These are phyloP conservation scores for Darevskia mixta DNA, from an alignment of 2,797 vertebrate genomes.

Conservation along the genomic window DNA sequence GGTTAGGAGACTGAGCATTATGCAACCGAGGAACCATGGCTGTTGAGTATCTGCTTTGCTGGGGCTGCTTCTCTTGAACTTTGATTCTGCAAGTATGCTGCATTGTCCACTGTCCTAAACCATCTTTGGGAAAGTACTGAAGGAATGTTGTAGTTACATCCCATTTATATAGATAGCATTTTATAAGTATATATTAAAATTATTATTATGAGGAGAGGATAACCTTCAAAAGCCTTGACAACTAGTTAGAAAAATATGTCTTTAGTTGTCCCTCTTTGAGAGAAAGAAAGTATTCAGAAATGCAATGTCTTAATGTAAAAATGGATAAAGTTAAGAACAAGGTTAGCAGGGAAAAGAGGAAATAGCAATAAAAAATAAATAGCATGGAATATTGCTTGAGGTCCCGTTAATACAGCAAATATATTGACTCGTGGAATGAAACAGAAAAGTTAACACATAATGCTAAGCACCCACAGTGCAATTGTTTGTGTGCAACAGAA, in stretches of 20 bases:
- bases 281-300: conserved; percentile 20
- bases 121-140: not conserved
- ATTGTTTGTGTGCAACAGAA: conserved; percentile 64
- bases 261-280: conserved; percentile 25
- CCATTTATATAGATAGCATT: not conserved
- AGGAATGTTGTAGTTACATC: not conserved
- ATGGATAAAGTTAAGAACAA: conserved; percentile 37
- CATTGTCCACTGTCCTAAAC: not conserved
- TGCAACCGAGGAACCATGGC: not conserved
- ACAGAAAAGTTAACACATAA: conserved; percentile 70
- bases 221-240: not conserved
- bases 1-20: not conserved
- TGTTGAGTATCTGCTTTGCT: not conserved
- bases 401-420: conserved; percentile 53
- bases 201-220: not conserved
- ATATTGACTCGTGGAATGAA: conserved; percentile 62
- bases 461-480: conserved; percentile 52
- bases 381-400: conserved; percentile 43
- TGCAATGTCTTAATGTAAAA: conserved; percentile 41
- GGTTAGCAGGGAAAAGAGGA: conserved; percentile 28
- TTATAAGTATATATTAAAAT: not conserved
- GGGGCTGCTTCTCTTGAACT: not conserved
- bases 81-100: not conserved
- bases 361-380: conserved; percentile 34
- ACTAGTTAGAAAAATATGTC: conserved; percentile 38